A percentile compares a stretch with the other conserved stretches of the same genome.
These are phyloP conservation scores for Orthosia incerta DNA, from an alignment of 2,888 invertebrate species.

Conservation along the genomic window DNA sequence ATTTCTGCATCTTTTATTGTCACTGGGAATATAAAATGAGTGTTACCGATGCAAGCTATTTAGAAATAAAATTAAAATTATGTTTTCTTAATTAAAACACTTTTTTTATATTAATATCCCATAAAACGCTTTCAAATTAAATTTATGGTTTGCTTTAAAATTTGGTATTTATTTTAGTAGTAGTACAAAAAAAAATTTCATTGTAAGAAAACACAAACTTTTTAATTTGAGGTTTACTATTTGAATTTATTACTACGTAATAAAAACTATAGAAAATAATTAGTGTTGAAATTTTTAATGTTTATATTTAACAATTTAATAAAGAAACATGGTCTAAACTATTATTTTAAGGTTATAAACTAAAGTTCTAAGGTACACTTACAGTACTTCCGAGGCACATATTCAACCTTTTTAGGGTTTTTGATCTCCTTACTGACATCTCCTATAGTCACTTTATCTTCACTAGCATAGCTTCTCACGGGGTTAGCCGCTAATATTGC, in stretches of 20 bases:
- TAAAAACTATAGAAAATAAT: not conserved
- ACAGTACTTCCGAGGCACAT: constrained; percentile 96
- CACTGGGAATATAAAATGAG: constrained; percentile 74
- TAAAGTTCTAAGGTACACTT: constrained; percentile 82
- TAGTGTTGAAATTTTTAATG: not conserved
- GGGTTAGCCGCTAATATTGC: constrained; percentile 80
- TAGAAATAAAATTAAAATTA: too few relatives aligned
- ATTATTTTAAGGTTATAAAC: constrained; percentile 66
- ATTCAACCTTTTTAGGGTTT: constrained; percentile 93
- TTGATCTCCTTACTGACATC: constrained; percentile 92
- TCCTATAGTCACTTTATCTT: constrained; percentile 93
- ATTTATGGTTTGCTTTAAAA: too few relatives aligned
- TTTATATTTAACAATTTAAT: not conserved
- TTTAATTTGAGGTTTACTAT: not conserved
- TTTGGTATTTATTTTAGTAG: too few relatives aligned
- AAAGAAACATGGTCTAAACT: constrained; percentile 35
- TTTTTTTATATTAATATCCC: too few relatives aligned
- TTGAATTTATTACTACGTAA: not conserved
- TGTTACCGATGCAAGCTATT: not conserved
- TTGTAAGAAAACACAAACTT: not conserved
- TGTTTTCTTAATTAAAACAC: too few relatives aligned
- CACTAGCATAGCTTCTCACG: constrained; percentile 85
- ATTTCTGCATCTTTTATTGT: constrained; percentile 88
- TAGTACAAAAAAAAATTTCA: too few relatives aligned
- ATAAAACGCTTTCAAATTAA: too few relatives aligned